A percentile compares a stretch with the other conserved stretches of the same genome.
phyloP scores from a whole-genome alignment of 1,140 invertebrate species.

The Neoseiulus cucumeris region DNA sequence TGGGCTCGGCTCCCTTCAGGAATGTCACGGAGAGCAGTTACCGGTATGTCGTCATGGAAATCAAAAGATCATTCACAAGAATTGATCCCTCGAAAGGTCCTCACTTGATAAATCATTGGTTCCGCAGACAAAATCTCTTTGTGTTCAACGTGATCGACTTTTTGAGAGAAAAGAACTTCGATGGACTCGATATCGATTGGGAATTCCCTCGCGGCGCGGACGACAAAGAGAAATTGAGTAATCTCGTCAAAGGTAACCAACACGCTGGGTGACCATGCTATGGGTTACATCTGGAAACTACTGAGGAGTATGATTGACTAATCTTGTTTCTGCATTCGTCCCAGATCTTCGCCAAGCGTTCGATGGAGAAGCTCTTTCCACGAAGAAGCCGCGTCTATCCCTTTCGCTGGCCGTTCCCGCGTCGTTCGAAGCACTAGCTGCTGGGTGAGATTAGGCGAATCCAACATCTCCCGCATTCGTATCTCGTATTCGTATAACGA shows the following conservation, averaged over 20 bases:
- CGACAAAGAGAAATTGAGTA: slow-evolving; percentile 34
- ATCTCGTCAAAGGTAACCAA: slow-evolving; percentile 22
- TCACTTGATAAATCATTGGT: background rate
- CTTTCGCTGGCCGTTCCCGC: slow-evolving; percentile 75
- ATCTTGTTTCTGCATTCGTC: slow-evolving; percentile 24
- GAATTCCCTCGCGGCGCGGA: slow-evolving; percentile 76
- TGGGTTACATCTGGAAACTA: too few relatives aligned
- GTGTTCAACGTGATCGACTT: slow-evolving; percentile 83
- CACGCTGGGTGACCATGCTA: background rate
- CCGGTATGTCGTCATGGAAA: slow-evolving; percentile 15
- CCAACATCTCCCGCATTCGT: too few relatives aligned
- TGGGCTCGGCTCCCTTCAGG: slow-evolving; percentile 71
- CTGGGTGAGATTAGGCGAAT: slow-evolving; percentile 41
- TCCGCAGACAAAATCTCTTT: slow-evolving; percentile 77
- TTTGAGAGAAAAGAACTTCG: slow-evolving; percentile 70
- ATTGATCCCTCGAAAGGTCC: too few relatives aligned
- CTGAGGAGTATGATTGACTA: background rate
- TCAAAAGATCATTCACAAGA: too few relatives aligned
- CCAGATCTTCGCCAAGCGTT: slow-evolving; percentile 67
- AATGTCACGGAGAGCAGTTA: slow-evolving; percentile 49
- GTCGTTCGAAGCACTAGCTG: slow-evolving; percentile 72
- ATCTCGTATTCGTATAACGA: background rate
- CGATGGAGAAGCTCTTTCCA: slow-evolving; percentile 57
- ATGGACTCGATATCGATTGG: slow-evolving; percentile 91
- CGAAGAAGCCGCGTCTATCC: slow-evolving; percentile 50